These are phyloP conservation scores for Phocides pigmalion DNA, from an alignment of 1,140 invertebrate genomes.

Conservation along the genomic window DNA sequence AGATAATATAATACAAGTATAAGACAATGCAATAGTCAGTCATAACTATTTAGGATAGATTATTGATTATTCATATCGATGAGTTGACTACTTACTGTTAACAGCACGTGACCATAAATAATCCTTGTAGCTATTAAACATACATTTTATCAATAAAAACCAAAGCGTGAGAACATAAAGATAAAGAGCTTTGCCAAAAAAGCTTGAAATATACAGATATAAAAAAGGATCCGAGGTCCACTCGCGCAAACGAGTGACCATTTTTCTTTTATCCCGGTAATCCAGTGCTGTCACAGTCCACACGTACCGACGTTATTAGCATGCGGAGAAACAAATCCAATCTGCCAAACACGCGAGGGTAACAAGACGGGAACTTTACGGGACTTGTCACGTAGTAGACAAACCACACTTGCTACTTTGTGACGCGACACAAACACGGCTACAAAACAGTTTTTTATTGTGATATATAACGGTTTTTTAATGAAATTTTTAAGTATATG, in stretches of 20 bases:
- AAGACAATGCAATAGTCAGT: no score
- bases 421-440: not conserved
- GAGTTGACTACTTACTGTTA: no score
- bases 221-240: conserved; percentile 41
- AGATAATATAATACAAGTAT: no score
- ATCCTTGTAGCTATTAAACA: no score
- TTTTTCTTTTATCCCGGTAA: conserved; percentile 55
- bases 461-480: not conserved
- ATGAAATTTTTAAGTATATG: no score
- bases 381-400: conserved; percentile 56
- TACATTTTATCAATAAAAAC: not conserved
- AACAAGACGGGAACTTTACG: conserved; percentile 66
- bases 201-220: conserved; percentile 24
- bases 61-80: no score
- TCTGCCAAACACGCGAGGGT: conserved; percentile 63
- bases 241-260: conserved; percentile 40
- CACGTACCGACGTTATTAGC: conserved; percentile 59
- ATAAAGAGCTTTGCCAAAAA: not conserved
- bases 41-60: no score
- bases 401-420: conserved; percentile 5
- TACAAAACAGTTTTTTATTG: not conserved
- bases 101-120: no score
- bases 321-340: conserved; percentile 70
- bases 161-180: not conserved
- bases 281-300: conserved; percentile 51